These are phyloP conservation scores for Byasa hedistus DNA, from an alignment of 2,888 invertebrate genomes.

Conservation along the genomic window DNA sequence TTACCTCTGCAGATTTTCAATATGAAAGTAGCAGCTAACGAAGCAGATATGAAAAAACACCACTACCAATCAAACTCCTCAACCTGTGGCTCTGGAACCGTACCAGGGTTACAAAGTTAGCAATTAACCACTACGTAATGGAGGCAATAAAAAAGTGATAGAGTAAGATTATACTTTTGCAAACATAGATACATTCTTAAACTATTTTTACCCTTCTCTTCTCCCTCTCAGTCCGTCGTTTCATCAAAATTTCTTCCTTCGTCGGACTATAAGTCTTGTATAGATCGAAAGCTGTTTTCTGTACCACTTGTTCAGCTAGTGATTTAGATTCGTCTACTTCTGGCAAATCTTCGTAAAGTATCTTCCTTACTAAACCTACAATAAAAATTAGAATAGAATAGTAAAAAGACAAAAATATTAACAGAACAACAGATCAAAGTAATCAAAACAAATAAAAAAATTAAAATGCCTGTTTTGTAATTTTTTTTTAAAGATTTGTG, in stretches of 20 bases:
- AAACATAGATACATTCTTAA: background rate
- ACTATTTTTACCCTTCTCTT: constrained; percentile 43
- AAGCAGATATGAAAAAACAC: too few relatives aligned
- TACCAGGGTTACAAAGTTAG: too few relatives aligned
- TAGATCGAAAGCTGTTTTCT: constrained; percentile 56
- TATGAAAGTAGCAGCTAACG: too few relatives aligned
- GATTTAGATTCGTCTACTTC: constrained; percentile 48
- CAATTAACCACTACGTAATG: too few relatives aligned
- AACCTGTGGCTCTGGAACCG: too few relatives aligned
- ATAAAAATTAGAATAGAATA: constrained; percentile 1
- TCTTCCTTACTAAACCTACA: constrained; percentile 59
- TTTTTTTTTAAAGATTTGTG: too few relatives aligned
- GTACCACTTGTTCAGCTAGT: constrained; percentile 37
- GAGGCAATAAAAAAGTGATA: too few relatives aligned
- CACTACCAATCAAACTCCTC: too few relatives aligned
- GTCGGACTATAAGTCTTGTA: constrained; percentile 61
- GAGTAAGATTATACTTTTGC: too few relatives aligned
- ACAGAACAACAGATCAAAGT: background rate
- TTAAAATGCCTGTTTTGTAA: too few relatives aligned
- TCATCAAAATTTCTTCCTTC: constrained; percentile 50
- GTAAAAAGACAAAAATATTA: background rate
- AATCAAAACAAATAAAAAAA: too few relatives aligned
- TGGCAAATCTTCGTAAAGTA: constrained; percentile 61
- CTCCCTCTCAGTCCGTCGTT: constrained; percentile 45
- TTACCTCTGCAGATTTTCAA: too few relatives aligned